Evolutionary conservation across 2,797 vertebrate species (phyloP).

Genomic region (Rhabdomys pumilio): DNA sequence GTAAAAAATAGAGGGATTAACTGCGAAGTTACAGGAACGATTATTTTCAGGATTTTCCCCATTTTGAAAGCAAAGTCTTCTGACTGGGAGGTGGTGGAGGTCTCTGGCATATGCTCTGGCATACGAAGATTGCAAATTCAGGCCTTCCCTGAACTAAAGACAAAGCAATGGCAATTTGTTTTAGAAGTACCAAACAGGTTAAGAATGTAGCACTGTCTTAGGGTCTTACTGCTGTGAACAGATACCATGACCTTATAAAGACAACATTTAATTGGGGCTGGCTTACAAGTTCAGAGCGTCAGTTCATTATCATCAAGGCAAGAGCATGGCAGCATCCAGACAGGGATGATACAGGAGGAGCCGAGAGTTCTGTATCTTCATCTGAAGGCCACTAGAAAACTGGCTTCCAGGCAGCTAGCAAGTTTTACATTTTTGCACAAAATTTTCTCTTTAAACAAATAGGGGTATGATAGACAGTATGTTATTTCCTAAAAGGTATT

Average conservation of each 20-base stretch:
- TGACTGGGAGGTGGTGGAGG: not conserved
- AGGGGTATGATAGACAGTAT: not conserved
- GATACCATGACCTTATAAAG: not conserved
- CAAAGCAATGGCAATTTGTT: not conserved
- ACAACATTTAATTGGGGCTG: not conserved
- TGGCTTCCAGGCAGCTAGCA: not conserved
- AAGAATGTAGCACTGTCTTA: not conserved
- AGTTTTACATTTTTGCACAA: constrained; percentile 54
- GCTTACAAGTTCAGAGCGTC: not conserved
- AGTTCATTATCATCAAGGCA: not conserved
- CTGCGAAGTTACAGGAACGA: constrained; percentile 89
- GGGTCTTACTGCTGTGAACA: not conserved
- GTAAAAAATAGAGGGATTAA: constrained; percentile 87
- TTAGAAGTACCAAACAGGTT: not conserved
- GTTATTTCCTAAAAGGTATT: constrained; percentile 17
- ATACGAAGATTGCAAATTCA: not conserved
- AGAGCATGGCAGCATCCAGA: not conserved
- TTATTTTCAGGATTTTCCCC: constrained; percentile 87
- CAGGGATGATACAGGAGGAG: not conserved
- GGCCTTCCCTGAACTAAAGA: not conserved
- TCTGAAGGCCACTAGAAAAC: not conserved
- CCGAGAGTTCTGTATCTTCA: not conserved
- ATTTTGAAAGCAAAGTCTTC: constrained; percentile 73
- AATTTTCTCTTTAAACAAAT: constrained; percentile 1
- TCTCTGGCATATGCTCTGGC: no score